Evolutionary conservation across 1,140 invertebrate genomes (phyloP).

Genomic region (Akabosia matsudoensis): DNA sequence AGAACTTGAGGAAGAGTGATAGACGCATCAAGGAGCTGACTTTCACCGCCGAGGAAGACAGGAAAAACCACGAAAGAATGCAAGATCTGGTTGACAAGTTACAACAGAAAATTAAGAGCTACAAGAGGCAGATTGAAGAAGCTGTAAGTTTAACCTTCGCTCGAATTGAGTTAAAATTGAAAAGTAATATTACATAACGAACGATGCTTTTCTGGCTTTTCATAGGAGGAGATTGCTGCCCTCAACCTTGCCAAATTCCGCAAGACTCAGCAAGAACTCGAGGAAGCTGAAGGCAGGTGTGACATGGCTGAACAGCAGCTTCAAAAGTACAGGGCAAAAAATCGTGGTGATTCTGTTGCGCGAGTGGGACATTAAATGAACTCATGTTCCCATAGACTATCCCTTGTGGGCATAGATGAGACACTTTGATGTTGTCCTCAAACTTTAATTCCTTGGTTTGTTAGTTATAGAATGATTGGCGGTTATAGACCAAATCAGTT

Average conservation of each 20-base stretch:
- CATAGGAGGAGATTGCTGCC: constrained; percentile 62
- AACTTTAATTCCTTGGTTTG: too few species aligned
- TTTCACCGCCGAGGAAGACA: constrained; percentile 94
- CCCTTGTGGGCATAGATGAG: too few species aligned
- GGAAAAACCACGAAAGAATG: constrained; percentile 96
- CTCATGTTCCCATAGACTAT: background rate
- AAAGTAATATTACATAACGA: background rate
- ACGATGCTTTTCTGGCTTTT: background rate
- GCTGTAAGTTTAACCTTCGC: constrained; percentile 57
- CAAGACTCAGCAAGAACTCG: constrained; percentile 58
- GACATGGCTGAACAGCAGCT: constrained; percentile 56
- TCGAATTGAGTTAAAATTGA: background rate
- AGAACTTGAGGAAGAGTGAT: constrained; percentile 91
- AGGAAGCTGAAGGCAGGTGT: constrained; percentile 59
- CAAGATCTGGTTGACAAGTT: constrained; percentile 98
- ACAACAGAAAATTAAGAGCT: constrained; percentile 98
- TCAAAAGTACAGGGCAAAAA: constrained; percentile 56
- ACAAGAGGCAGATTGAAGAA: constrained; percentile 98
- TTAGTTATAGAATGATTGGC: background rate
- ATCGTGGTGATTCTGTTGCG: constrained; percentile 8
- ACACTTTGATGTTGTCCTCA: too few species aligned
- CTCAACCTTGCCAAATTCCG: constrained; percentile 62
- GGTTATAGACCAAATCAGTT: background rate
- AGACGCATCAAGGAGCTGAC: constrained; percentile 90
- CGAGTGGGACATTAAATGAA: background rate